Evolutionary conservation across 1,140 invertebrate species (phyloP), one percentile per base, ranked within the genome.

Genomic region (Rhyzopertha dominica): DNA sequence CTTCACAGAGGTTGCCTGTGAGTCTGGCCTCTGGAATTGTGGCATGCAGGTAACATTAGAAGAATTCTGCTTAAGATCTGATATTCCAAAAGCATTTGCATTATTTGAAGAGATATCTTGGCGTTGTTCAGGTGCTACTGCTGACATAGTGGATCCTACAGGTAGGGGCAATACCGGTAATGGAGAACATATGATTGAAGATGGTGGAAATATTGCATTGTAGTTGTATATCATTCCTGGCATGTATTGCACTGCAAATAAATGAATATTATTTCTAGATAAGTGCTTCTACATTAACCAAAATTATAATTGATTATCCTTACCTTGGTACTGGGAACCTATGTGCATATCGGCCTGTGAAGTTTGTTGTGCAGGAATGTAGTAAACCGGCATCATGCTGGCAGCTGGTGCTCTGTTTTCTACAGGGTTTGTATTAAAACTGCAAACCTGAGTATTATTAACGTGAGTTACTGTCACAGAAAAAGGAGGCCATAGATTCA

Each of bases 401-500:
- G 57, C 30, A 47, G 51, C 37, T 40, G 49, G 58, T 8, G 38
- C 45, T 28, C 38, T 45, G 13, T 23, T 39, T 37, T n/a, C 16
- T 17, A 16, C 43, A 29, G 54, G 51, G 3, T 55, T 49, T 32
- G 58, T 49, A 34, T 39, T 57, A 12, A 53, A 43, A 35, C 43
- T 60, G 29, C 57, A 63, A 19, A 55, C 56, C 51, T 68, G 54
- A 40, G 67, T 61, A 43, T 43, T 58, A 55, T 67, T 56, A 56
- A 66, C 20, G 49, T 62, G 34, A 5, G 75, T 71, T 4, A 77
- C 56, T 7, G 71, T 70, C 10, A 78, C 69, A 2, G 77, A 75
- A 56, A 79, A 74, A 2, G 78, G 76, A 2, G 79, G 74, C 77
- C 78, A 80, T 4, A 79, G 48, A 53, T 77, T 78, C 2, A 76